Evolutionary conservation across 2,888 invertebrate species (phyloP).

Genomic region (Hypena proboscidalis): DNA sequence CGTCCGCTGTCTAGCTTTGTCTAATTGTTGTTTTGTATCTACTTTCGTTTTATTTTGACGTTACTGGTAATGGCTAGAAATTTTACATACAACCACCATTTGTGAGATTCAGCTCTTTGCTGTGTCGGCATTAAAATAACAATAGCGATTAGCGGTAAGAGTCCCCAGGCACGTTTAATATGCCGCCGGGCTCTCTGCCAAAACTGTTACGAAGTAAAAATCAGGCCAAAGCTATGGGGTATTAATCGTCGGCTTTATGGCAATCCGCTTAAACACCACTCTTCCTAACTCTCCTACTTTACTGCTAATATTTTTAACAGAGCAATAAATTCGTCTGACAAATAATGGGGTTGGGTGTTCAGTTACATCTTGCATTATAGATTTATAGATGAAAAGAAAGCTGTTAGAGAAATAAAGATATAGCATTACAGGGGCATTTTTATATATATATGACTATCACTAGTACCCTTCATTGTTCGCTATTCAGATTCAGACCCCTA

Average conservation of each 20-base stretch:
- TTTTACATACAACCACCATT: conserved; percentile 17
- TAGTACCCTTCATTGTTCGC: too few species aligned
- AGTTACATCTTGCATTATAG: too few species aligned
- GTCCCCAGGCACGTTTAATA: conserved; percentile 15
- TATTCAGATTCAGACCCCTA: too few species aligned
- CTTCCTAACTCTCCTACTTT: conserved; percentile 4
- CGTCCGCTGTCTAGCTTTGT: conserved; percentile 56
- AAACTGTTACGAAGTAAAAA: conserved; percentile 14
- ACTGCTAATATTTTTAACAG: neutral
- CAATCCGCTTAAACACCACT: conserved; percentile 3
- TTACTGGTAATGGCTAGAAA: conserved; percentile 23
- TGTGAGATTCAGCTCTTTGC: conserved; percentile 19
- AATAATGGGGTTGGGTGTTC: neutral
- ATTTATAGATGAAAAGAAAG: too few species aligned
- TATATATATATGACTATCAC: too few species aligned
- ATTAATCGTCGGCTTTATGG: conserved; percentile 13
- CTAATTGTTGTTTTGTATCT: conserved; percentile 53
- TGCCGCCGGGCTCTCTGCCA: conserved; percentile 14
- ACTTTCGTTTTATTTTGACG: conserved; percentile 61
- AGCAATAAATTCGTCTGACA: conserved; percentile 1
- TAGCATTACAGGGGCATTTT: too few species aligned
- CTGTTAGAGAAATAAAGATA: too few species aligned
- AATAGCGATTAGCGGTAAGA: conserved; percentile 16
- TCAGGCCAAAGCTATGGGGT: conserved; percentile 15
- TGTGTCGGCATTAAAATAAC: conserved; percentile 19